A percentile compares a stretch with the other conserved stretches of the same genome.
Conservation (phyloP, 2,113 vertebrate genomes). For the Oenanthe melanoleuca region DNA sequence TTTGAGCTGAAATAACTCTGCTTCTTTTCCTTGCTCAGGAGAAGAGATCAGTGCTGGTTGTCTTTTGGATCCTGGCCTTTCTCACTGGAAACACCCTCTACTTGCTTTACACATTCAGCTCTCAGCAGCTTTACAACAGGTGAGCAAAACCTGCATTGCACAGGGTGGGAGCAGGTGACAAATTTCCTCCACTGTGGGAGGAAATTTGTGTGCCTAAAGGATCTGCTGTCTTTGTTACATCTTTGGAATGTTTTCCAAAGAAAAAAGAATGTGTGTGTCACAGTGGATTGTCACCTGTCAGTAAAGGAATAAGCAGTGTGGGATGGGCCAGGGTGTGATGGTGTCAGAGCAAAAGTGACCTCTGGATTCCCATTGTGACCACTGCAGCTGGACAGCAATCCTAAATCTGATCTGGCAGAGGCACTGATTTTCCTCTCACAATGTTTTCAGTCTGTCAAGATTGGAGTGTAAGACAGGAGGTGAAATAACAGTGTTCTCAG, state of each 20-base stretch:
- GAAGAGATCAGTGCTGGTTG: conserved; percentile 88
- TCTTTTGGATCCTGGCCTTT: conserved; percentile 91
- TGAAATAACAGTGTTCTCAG: neutral
- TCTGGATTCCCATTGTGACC: neutral
- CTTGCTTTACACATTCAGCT: conserved; percentile 91
- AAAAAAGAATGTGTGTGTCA: neutral
- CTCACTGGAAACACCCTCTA: conserved; percentile 90
- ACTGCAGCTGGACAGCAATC: neutral
- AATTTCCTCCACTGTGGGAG: neutral
- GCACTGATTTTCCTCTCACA: neutral
- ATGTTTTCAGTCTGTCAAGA: neutral
- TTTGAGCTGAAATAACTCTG: neutral
- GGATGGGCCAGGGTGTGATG: neutral
- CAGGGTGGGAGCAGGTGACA: neutral
- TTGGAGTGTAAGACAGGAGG: neutral
- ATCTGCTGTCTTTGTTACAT: neutral
- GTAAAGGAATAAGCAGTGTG: neutral
- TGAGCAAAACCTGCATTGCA: conserved; percentile 9
- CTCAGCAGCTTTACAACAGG: conserved; percentile 95
- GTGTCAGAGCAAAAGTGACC: neutral
- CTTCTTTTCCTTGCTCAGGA: conserved; percentile 78
- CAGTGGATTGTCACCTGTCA: neutral
- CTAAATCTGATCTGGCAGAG: neutral
- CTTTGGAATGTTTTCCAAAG: neutral
- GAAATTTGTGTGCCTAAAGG: neutral